Evolutionary conservation across 2,113 vertebrate species (phyloP), one percentile per base, ranked within the genome.

Genomic region (Callionymus lyra): DNA sequence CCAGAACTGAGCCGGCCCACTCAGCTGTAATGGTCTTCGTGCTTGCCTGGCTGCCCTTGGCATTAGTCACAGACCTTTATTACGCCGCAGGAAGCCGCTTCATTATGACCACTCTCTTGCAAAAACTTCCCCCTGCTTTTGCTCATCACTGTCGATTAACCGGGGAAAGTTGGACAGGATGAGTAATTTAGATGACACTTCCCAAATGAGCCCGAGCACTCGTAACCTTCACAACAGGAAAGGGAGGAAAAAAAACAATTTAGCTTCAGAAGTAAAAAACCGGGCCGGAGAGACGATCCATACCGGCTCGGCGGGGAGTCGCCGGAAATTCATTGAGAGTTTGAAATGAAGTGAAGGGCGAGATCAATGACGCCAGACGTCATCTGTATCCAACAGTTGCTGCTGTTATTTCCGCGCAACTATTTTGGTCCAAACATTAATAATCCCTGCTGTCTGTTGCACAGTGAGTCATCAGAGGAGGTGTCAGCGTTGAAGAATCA

Each of bases 371-470:
- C 37, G 57, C 38, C 27, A 46, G 54, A 70, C 53, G 50, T 76
- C 56, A 49, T 63, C 50, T 52, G 76, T 81, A 67, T 64, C 80
- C 60, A 72, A 60, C 63, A 76, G 74, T 80, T 27, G 53, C 59
- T 48, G 68, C 65, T 56, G 55, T 70, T 76, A 75, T 72, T 74
- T 54, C 61, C 43, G 56, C 58, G 64, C 39, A 72, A 79, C 63
- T 83, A 75, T 79, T 80, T 81, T 64, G 67, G 75, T 67, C 57
- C 54, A 73, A 68, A 63, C 73, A 81, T 81, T 80, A 78, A 76
- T 80, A 77, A 76, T 65, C 57, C 50, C 53, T 35, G 59, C 70
- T 76, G 72, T 71, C 70, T 72, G 63, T 50, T 70, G 64, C 67
- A 56, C 55, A 51, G 63, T 77, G 77, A 85, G 71, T 82, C 80